phyloP scores from a whole-genome alignment of 2,888 invertebrate species.

The Andrena hattorfiana region DNA sequence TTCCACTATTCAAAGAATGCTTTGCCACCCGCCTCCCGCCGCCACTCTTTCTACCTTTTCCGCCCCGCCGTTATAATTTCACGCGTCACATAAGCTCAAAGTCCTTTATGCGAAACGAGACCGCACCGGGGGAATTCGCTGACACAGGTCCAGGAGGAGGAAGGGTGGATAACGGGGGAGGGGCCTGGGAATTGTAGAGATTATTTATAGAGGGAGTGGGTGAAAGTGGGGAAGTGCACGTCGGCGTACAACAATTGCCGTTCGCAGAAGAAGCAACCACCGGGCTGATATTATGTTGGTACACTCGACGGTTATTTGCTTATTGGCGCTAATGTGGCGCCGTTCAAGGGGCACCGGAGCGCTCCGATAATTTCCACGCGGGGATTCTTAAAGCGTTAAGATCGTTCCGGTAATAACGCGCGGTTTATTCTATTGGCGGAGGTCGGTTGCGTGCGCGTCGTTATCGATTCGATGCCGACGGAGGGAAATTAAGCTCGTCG shows the following conservation, averaged over 20 bases:
- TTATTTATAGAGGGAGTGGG: constrained; percentile 68
- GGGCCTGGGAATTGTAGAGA: constrained; percentile 69
- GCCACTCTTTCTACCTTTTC: constrained; percentile 39
- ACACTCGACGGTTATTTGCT: constrained; percentile 67
- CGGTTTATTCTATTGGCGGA: constrained; percentile 27
- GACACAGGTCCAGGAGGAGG: constrained; percentile 33
- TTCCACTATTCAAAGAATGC: constrained; percentile 58
- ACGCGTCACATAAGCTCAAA: constrained; percentile 77
- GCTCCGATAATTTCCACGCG: constrained; percentile 66
- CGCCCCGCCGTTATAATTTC: constrained; percentile 73
- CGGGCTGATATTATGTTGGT: constrained; percentile 56
- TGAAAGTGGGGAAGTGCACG: constrained; percentile 35
- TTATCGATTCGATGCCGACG: constrained; percentile 17
- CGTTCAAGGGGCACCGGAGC: constrained; percentile 69
- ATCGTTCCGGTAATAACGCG: constrained; percentile 37
- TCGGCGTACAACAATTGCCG: constrained; percentile 72
- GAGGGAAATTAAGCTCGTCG: constrained; percentile 21
- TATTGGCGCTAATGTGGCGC: constrained; percentile 72
- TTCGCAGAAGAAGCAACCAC: constrained; percentile 65
- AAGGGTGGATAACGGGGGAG: constrained; percentile 29
- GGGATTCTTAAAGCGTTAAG: constrained; percentile 60
- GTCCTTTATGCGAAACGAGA: constrained; percentile 69
- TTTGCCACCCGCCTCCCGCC: constrained; percentile 17
- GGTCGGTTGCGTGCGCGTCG: constrained; percentile 2
- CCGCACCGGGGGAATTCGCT: constrained; percentile 66